Evolutionary conservation across 2,888 invertebrate genomes (phyloP), one percentile per base, ranked within the genome.

Genomic region (Mythimna vitellina): DNA sequence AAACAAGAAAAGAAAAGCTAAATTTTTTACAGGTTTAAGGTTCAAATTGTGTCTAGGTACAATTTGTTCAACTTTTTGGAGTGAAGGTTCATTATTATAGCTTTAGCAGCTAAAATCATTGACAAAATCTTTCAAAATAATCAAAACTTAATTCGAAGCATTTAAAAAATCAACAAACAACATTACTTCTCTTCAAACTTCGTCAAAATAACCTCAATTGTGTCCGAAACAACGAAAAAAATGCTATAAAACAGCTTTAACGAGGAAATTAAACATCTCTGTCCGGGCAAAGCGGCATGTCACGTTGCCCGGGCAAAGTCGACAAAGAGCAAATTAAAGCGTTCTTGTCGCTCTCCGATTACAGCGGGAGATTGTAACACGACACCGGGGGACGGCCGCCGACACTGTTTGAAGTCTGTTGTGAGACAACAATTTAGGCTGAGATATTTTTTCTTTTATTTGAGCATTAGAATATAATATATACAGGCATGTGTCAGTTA

Each of bases 311-410:
- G 70, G 70, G 46, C 73, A 67, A 67, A 25, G 49, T 42, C 49
- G 57, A 71, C 81, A 76, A 76, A 66, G 54, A 76, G 67, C 64
- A 76, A 79, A 79, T 79, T 67, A 76, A 76, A 54, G 81, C 57
- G 56, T 62, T 35, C 66, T 66, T 54, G 69, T 75, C 65, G 63
- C 42, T 67, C 77, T 79, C 65, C 14, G 81, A 62, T 76, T 57
- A 61, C 49, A 51, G 64, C 42, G 20, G 20, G 29, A 71, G 70
- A 71, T 70, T 49, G 65, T 20, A 71, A 79, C 70, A 29, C 25
- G 77, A 70, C 51, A n/a, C 54, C 46, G 38, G 38, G 42, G 76
- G 32, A 22, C 38, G 20, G 5, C 10, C 10, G 9, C 32, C 38
- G 12, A 42, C 38, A 32, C 14, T 54, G 63, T 54, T 70, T 57